A percentile compares a stretch with the other conserved stretches of the same genome.
Conservation (phyloP, 2,113 vertebrate species). For the Peromyscus leucopus region DNA sequence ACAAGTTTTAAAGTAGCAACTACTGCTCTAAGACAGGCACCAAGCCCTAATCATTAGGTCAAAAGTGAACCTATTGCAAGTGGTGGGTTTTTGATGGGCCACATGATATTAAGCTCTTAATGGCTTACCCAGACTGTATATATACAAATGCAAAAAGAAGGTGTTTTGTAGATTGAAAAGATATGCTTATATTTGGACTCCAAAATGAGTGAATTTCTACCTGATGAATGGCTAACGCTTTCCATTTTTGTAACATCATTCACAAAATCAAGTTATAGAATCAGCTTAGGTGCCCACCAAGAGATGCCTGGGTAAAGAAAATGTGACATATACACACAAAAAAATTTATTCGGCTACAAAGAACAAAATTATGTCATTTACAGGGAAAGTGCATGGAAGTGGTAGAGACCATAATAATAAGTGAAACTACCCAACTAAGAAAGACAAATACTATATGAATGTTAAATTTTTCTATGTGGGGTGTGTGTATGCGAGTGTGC, state of each 20-base stretch:
- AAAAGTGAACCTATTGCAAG: neutral
- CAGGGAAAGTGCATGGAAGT: neutral
- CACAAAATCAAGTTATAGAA: neutral
- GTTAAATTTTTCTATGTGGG: neutral
- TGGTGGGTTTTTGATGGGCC: neutral
- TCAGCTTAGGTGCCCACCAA: neutral
- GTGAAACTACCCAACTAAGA: neutral
- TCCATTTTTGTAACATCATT: neutral
- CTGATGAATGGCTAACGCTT: neutral
- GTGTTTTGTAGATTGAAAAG: neutral
- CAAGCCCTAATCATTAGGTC: neutral
- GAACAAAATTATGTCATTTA: neutral
- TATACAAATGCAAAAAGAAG: neutral
- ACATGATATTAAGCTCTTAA: neutral
- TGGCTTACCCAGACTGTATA: neutral
- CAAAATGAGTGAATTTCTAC: neutral
- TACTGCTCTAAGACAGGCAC: neutral
- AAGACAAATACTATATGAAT: neutral
- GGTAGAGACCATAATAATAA: neutral
- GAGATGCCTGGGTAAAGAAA: neutral
- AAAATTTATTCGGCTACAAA: neutral
- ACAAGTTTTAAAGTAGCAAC: neutral
- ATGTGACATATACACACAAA: neutral
- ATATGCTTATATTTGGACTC: neutral
- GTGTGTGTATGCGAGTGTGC: neutral